Percentiles rank a stretch among this genome's conserved stretches.
phyloP scores from a whole-genome alignment of 2,113 vertebrate species.

The Regulus satrapa region DNA sequence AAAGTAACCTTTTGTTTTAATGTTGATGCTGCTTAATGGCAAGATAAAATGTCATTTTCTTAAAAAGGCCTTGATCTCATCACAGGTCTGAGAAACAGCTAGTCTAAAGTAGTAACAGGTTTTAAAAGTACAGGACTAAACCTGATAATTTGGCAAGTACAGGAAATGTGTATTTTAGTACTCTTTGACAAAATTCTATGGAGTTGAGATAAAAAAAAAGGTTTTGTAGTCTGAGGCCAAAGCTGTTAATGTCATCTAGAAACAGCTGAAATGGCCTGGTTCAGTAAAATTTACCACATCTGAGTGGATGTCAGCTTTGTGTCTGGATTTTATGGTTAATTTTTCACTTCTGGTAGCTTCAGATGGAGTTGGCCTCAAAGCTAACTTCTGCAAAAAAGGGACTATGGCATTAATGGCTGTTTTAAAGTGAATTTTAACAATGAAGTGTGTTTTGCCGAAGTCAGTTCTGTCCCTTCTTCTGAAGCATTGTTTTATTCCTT shows the following conservation, averaged over 20 bases:
- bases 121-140: not conserved
- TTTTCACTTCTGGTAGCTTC: not conserved
- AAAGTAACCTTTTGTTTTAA: not conserved
- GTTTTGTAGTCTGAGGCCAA: not conserved
- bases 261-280: not conserved
- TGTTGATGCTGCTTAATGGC: not conserved
- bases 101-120: not conserved
- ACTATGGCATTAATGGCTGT: not conserved
- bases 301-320: not conserved
- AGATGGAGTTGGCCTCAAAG: not conserved
- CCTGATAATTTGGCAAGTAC: not conserved
- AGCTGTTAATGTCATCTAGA: not conserved
- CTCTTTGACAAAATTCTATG: not conserved
- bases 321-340: not conserved
- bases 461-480: not conserved
- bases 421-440: not conserved
- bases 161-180: not conserved
- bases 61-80: not conserved
- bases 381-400: not conserved
- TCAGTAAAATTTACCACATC: not conserved
- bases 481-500: not conserved
- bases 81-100: not conserved
- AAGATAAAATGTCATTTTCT: not conserved
- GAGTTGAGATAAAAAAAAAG: not conserved
- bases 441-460: not conserved